A percentile compares a stretch with the other conserved stretches of the same genome.
Conservation (phyloP, 2,113 vertebrate species). For the Corythornis madagascariensis region DNA sequence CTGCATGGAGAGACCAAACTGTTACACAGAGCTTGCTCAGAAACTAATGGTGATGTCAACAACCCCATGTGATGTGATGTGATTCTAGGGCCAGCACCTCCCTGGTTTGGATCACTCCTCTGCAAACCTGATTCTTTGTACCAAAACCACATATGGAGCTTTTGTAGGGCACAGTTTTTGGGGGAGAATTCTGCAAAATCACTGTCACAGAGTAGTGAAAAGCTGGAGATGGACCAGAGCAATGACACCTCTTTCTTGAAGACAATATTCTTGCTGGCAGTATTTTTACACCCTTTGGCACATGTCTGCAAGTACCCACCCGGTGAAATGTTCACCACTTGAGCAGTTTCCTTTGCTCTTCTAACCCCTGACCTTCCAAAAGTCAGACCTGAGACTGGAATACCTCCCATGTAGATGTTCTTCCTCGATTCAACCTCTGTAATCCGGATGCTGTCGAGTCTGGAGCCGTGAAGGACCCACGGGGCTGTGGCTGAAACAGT, state of each 20-base stretch:
- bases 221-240: neutral
- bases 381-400: neutral
- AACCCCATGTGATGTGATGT: neutral
- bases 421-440: conserved; percentile 77
- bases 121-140: neutral
- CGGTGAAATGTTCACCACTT: neutral
- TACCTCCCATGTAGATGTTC: conserved; percentile 76
- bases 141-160: fast-evolving
- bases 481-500: conserved; percentile 37
- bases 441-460: conserved; percentile 67
- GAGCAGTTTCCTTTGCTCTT: neutral
- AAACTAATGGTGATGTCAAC: neutral
- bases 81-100: neutral
- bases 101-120: neutral
- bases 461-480: conserved; percentile 80
- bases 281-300: neutral
- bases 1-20: fast-evolving
- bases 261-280: neutral
- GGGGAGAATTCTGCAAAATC: neutral
- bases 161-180: neutral
- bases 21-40: neutral
- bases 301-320: neutral
- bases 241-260: neutral
- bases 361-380: neutral
- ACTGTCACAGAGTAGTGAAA: neutral